phyloP scores from a whole-genome alignment of 2,113 vertebrate genomes.

The Carassius auratus region DNA sequence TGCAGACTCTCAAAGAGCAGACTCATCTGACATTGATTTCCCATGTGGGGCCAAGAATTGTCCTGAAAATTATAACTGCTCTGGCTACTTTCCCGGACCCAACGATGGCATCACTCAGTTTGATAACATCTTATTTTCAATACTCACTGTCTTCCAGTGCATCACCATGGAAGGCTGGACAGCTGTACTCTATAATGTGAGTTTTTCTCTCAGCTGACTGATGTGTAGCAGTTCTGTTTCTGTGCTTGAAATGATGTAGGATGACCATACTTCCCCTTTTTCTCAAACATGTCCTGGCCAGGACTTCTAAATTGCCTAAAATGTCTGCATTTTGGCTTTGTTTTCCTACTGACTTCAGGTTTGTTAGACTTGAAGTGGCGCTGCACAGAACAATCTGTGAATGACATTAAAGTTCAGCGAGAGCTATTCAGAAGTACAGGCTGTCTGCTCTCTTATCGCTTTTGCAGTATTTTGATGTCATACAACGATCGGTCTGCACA shows the following conservation, averaged over 20 bases:
- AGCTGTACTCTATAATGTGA: slow-evolving; percentile 95
- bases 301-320: no score
- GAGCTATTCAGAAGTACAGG: no score
- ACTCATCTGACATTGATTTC: slow-evolving; percentile 70
- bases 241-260: not conserved
- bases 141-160: slow-evolving; percentile 99
- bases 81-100: slow-evolving; percentile 87
- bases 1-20: slow-evolving; percentile 71
- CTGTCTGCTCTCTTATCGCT: no score
- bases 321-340: no score
- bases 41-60: slow-evolving; percentile 89
- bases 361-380: no score
- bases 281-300: no score
- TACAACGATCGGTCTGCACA: no score
- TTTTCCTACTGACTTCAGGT: no score
- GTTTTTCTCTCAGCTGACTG: slow-evolving; percentile 56
- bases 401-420: no score
- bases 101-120: slow-evolving; percentile 99
- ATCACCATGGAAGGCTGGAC: slow-evolving; percentile 99
- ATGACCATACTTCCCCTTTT: no score
- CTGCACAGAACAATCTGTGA: no score
- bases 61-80: slow-evolving; percentile 84
- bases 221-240: not conserved
- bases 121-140: slow-evolving; percentile 97
- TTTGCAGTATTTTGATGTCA: no score